Percentiles rank a stretch among this genome's conserved stretches.
Evolutionary conservation across 2,797 vertebrate genomes (phyloP).

Genomic region (Pantherophis vulpinus): DNA sequence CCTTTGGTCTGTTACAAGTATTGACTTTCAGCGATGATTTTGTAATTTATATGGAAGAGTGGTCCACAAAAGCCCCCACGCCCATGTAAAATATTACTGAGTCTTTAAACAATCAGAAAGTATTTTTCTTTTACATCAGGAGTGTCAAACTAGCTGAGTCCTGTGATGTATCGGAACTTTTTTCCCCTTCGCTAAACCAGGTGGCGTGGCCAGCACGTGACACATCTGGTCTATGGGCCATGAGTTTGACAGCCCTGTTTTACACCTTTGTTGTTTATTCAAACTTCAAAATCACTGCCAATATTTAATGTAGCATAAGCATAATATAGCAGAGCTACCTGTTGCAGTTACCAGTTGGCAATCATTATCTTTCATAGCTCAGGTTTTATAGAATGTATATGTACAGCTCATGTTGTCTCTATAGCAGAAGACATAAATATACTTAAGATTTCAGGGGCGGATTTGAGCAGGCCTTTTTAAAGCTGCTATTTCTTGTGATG

Average conservation of each 20-base stretch:
- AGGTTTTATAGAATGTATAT: constrained; percentile 12
- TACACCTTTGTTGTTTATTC: background rate
- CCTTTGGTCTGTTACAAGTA: background rate
- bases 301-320: background rate
- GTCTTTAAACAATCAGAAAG: background rate
- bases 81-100: background rate
- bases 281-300: background rate
- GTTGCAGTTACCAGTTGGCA: constrained; percentile 15
- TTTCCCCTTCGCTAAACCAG: too few species aligned
- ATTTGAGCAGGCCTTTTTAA: constrained; percentile 35
- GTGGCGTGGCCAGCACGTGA: too few species aligned
- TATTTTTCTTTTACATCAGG: background rate
- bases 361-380: constrained; percentile 21
- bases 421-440: constrained; percentile 26
- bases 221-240: too few species aligned
- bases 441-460: constrained; percentile 53
- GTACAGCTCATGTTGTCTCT: background rate
- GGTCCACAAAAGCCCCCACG: background rate
- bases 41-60: background rate
- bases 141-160: too few species aligned
- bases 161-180: too few species aligned
- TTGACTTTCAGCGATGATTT: background rate
- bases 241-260: too few species aligned
- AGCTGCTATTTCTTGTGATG: constrained; percentile 45
- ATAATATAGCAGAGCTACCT: constrained; percentile 4